A percentile compares a stretch with the other conserved stretches of the same genome.
phyloP scores from a whole-genome alignment of 1,140 invertebrate species.

The Bombus balteatus region DNA sequence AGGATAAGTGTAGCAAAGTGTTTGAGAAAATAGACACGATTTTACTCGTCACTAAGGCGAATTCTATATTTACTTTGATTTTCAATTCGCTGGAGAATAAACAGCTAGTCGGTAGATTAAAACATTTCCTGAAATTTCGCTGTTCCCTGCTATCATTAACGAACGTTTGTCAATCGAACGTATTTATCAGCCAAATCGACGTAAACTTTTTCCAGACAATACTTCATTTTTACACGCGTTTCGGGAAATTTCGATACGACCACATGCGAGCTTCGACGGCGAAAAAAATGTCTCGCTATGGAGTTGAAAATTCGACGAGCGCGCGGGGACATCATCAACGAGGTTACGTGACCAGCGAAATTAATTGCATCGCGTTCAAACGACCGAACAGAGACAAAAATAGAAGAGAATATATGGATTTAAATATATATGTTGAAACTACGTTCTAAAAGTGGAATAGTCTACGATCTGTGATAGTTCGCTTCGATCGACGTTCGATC shows the following conservation, averaged over 20 bases:
- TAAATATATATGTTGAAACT: too few species aligned
- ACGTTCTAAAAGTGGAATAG: too few species aligned
- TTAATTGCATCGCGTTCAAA: neutral
- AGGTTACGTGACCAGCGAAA: neutral
- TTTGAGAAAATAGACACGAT: neutral
- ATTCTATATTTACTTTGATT: neutral
- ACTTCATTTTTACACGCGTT: neutral
- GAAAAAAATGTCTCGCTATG: neutral
- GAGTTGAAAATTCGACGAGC: neutral
- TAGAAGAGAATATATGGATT: too few species aligned
- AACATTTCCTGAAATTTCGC: neutral
- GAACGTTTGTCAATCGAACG: neutral
- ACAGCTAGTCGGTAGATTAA: too few species aligned
- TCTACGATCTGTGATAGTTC: too few species aligned
- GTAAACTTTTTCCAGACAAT: neutral
- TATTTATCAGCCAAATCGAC: neutral
- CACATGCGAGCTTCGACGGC: neutral
- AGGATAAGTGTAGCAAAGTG: neutral
- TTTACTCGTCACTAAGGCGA: neutral
- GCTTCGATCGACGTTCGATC: too few species aligned
- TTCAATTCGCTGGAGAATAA: neutral
- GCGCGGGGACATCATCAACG: neutral
- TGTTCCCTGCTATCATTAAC: neutral
- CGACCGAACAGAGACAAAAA: neutral
- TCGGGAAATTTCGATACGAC: neutral